Evolutionary conservation across 2,797 vertebrate species (phyloP).

Genomic region (Liparis tanakae): DNA sequence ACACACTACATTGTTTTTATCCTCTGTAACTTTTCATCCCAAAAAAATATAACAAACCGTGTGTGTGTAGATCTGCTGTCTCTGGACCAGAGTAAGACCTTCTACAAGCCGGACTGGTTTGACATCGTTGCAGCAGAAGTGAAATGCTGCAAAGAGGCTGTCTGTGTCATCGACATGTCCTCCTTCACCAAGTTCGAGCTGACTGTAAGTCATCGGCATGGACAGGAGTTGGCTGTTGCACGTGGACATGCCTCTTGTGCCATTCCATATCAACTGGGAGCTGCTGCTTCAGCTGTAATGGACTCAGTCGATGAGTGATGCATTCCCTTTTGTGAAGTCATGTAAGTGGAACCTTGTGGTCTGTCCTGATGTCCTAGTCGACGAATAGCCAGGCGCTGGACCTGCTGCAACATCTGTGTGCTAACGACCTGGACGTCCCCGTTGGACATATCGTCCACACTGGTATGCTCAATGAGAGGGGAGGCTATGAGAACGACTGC

Average conservation of each 20-base stretch:
- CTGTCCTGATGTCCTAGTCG: conserved; percentile 80
- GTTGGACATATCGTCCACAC: conserved; percentile 98
- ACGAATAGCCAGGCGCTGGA: conserved; percentile 90
- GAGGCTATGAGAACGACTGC: conserved; percentile 98
- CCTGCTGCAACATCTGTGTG: conserved; percentile 91
- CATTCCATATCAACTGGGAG: background rate
- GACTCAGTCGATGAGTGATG: background rate
- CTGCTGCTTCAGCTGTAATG: background rate
- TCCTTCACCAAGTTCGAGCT: conserved; percentile 99
- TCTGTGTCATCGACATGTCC: conserved; percentile 98
- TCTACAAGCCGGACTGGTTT: conserved; percentile 99
- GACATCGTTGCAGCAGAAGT: conserved; percentile 97
- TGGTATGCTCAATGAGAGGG: conserved; percentile 94
- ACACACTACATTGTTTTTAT: background rate
- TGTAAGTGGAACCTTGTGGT: conserved; percentile 2
- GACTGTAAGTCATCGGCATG: conserved; percentile 85
- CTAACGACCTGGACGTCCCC: conserved; percentile 95
- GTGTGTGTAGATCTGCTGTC: conserved; percentile 88
- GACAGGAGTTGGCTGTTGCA: background rate
- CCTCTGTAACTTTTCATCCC: background rate
- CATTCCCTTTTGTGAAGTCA: background rate
- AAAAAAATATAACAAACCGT: background rate
- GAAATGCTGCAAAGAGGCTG: conserved; percentile 98
- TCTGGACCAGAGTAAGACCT: conserved; percentile 97
- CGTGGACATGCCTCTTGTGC: background rate